Percentiles rank a stretch among this genome's conserved stretches.
Evolutionary conservation across 2,113 vertebrate species (phyloP).

Genomic region (Pollimyrus isidori): DNA sequence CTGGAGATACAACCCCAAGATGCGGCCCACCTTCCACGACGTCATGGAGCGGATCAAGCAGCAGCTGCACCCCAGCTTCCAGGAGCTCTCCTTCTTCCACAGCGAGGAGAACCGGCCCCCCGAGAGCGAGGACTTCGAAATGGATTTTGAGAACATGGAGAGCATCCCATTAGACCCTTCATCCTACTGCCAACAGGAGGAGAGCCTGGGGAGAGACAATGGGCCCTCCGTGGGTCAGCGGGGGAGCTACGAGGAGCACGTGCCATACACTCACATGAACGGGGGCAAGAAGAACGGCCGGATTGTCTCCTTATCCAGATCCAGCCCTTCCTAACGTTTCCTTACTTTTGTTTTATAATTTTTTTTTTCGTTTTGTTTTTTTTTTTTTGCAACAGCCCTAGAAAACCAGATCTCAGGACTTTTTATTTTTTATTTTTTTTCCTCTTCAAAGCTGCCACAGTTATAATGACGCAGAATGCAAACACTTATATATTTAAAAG

Average conservation of each 20-base stretch:
- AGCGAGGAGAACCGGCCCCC: conserved; percentile 94
- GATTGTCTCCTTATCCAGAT: conserved; percentile 81
- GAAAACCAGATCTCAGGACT: conserved; percentile 86
- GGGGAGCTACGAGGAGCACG: conserved; percentile 84
- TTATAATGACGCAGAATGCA: conserved; percentile 53
- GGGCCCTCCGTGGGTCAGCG: conserved; percentile 73
- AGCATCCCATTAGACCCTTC: conserved; percentile 90
- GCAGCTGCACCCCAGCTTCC: conserved; percentile 84
- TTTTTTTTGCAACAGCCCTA: conserved; percentile 51
- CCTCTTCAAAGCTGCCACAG: conserved; percentile 53
- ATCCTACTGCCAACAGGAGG: conserved; percentile 78
- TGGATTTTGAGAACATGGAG: conserved; percentile 98
- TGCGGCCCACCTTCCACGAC: conserved; percentile 89
- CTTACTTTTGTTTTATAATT: conserved; percentile 37
- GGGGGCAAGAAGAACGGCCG: conserved; percentile 93
- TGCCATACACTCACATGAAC: conserved; percentile 96
- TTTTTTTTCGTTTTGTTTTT: conserved; percentile 4
- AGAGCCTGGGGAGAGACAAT: conserved; percentile 67
- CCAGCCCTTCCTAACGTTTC: conserved; percentile 84
- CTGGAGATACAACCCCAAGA: conserved; percentile 98
- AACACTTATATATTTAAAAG: conserved; percentile 36
- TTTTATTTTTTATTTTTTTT: conserved; percentile 59
- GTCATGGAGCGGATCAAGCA: conserved; percentile 91
- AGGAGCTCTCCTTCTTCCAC: conserved; percentile 91
- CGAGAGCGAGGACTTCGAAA: conserved; percentile 84